Base-by-base conservation (phyloP, 1,140 invertebrate genomes). In the Sarcophaga bullata region DNA sequence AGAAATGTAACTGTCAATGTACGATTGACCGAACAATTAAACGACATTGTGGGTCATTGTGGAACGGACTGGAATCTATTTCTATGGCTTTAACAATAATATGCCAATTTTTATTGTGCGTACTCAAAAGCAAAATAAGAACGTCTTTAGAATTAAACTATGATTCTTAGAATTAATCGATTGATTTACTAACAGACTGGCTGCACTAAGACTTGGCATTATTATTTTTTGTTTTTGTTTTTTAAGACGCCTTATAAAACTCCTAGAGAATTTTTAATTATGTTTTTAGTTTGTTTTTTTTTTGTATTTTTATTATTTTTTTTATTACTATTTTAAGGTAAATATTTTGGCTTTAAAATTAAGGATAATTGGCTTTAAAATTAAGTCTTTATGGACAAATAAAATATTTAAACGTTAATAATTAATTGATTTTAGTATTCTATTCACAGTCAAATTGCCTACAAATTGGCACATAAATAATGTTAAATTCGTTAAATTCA, bases 1-100 rank as follows among this genome's bases (percentile, higher is more conserved):
- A n/a, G n/a, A 37, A 37, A 37, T 58, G 19, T 68, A 68, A 68
- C 62, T 68, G 62, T 68, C 62, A 68, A 68, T 68, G 62, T 68
- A 17, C 62, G 17, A 1, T 37, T 37, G 4, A 37, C 1, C 25
- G 4, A 68, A 25, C n/a, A 25, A 58, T 9, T 19, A 68, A 58
- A 15, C 17, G 62, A 9, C 62, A 68, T 68, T 68, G 62, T 68
- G 62, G 62, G 62, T 68, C 62, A 68, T 68, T 68, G 25, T 37
- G 17, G n/a, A 19, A 58, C 54, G 54, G 13, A 58, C 54, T n/a
- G 11, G 11, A 58, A 58, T n/a, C 54, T 37, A 37, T 37, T 37
- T 37, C 25, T 37, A 37, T 37, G 25, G 25, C 4, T 37, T 37
- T 37, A 37, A 37, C 25, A 37, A 37, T 37, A 37, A 37, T 37